These are phyloP conservation scores for Lycopodina hypogea DNA, from an alignment of 37 sponge, comb jelly and placozoan genomes.

Conservation along the genomic window DNA sequence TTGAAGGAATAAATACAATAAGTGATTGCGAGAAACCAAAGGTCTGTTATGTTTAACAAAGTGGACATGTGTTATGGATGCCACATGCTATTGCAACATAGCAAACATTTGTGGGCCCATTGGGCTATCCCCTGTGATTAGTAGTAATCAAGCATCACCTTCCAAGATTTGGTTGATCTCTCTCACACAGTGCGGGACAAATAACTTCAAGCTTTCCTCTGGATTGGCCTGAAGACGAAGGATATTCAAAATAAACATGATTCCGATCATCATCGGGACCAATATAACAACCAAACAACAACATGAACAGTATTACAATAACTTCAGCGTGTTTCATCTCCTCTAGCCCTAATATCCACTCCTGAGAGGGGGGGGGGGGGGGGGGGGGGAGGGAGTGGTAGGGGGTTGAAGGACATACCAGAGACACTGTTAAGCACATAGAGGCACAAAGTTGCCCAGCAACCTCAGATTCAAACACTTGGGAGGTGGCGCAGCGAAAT, in stretches of 20 bases:
- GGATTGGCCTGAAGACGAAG: conserved; percentile 37
- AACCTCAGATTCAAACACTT: conserved; percentile 71
- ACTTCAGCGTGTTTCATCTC: too few relatives aligned
- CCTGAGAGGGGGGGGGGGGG: not conserved
- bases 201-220: conserved; percentile 47
- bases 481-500: conserved; percentile 58
- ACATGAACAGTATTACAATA: too few relatives aligned
- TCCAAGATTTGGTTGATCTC: conserved; percentile 34
- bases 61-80: too few relatives aligned
- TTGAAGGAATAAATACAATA: not conserved
- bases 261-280: too few relatives aligned
- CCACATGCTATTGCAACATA: too few relatives aligned
- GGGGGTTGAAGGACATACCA: conserved; percentile 27
- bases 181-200: conserved; percentile 59
- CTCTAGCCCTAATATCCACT: too few relatives aligned
- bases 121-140: too few relatives aligned
- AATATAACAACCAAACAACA: too few relatives aligned
- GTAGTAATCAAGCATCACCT: conserved; percentile 59
- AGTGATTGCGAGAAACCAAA: too few relatives aligned
- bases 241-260: too few relatives aligned
- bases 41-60: not conserved
- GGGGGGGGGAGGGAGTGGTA: not conserved
- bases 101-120: too few relatives aligned
- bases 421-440: conserved; percentile 67
- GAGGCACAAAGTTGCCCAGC: conserved; percentile 59